These are phyloP conservation scores for Zoanthus solanderi DNA, from an alignment of 92 coral and sea anemone species.

Conservation along the genomic window DNA sequence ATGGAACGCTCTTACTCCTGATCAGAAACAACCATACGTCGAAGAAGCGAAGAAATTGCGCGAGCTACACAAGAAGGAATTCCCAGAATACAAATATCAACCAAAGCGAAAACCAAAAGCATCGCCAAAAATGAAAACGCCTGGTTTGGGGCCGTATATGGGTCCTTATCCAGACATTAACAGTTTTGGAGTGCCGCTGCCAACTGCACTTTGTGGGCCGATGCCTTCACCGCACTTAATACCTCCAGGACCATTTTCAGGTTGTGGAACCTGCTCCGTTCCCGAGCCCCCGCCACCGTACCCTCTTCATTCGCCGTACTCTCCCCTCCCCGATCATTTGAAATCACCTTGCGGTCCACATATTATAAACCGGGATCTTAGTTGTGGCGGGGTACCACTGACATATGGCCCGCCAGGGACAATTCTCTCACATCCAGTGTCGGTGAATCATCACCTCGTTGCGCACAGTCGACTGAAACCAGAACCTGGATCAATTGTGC, in stretches of 20 bases:
- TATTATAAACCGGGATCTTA: slow-evolving; percentile 72
- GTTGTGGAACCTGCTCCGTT: slow-evolving; percentile 77
- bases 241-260: slow-evolving; percentile 77
- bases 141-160: slow-evolving; percentile 77
- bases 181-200: slow-evolving; percentile 83
- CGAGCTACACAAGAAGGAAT: slow-evolving; percentile 94
- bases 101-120: slow-evolving; percentile 95
- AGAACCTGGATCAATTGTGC: slow-evolving; percentile 70
- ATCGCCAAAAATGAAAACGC: slow-evolving; percentile 83
- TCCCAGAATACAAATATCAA: slow-evolving; percentile 97
- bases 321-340: slow-evolving; percentile 68
- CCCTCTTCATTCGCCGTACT: slow-evolving; percentile 81
- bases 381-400: slow-evolving; percentile 75
- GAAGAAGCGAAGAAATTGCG: slow-evolving; percentile 94
- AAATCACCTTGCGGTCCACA: slow-evolving; percentile 81
- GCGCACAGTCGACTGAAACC: slow-evolving; percentile 77
- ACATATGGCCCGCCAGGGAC: slow-evolving; percentile 81
- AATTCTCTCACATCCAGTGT: slow-evolving; percentile 72
- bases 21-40: slow-evolving; percentile 94
- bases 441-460: slow-evolving; percentile 78
- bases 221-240: slow-evolving; percentile 74
- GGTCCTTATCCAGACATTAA: slow-evolving; percentile 82
- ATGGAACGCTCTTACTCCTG: slow-evolving; percentile 94
- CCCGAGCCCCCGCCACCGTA: slow-evolving; percentile 90
- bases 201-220: slow-evolving; percentile 79